Base-by-base conservation (phyloP, 2,888 invertebrate species). In the Cancer borealis region DNA sequence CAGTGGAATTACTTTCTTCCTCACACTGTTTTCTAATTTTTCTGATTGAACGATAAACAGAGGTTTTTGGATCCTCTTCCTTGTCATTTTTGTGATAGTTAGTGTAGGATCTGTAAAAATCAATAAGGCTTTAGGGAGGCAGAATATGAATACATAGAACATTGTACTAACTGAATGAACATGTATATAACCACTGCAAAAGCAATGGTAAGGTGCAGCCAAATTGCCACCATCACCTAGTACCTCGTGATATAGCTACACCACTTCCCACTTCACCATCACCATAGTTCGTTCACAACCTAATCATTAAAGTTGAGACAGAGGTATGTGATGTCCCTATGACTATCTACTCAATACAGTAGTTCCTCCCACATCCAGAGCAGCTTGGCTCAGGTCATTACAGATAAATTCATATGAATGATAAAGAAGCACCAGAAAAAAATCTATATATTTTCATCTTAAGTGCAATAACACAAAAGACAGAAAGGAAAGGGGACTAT, bases 11-110 rank as follows among this genome's bases (percentile, higher is more conserved):
- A 14, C 39, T 88, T 21, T 88, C 92, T 45, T 46, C 60, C 39
- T 92, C 47, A 21, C 92, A 92, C 30, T 92, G 88, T 30, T 66
- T 54, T 66, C 46, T 5, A 46, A 92, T 89, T n/a, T 73, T 88
- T 26, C 45, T 46, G 39, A 60, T 60, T 0, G 88, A 47, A 54
- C 17, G 17, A 21, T 8, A 45, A 66, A 47, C 60, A 66, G 49
- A 45, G 45, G 17, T n/a, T 91, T 12, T 66, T 2, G 91, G 91
- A 91, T 91, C 91, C 21, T 30, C 30, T 39, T 66, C 66, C 17
- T 12, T 21, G 45, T 39, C 39, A 66, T 60, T 39, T 90, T 46
- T 90, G 45, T 17, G 39, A 39, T 91, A 21, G 21, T 66, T 66
- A 39, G 14, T 21, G 3, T 60, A 30, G 66, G 39, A 45, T 66